A percentile compares a stretch with the other conserved stretches of the same genome.
phyloP scores from a whole-genome alignment of 2,113 vertebrate species.

The Aegotheles bennettii region DNA sequence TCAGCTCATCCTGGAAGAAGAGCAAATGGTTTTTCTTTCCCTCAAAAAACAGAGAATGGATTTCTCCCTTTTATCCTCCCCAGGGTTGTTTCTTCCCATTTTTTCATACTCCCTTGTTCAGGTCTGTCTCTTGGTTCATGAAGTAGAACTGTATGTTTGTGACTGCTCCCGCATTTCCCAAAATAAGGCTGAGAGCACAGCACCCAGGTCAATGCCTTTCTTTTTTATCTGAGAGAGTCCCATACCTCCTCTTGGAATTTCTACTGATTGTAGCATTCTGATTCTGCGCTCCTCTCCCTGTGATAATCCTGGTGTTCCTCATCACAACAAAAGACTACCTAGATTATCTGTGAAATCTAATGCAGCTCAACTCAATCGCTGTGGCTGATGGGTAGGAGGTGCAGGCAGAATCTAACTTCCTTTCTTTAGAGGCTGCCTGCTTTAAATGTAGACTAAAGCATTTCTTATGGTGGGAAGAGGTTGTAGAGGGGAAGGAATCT shows the following conservation, averaged over 20 bases:
- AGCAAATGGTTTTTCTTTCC: not conserved
- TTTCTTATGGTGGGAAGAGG: not conserved
- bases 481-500: not conserved
- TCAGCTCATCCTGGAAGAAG: slow-evolving; percentile 88
- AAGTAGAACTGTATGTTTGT: not conserved
- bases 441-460: not conserved
- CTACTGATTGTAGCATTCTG: not conserved
- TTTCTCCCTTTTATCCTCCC: not conserved
- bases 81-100: not conserved
- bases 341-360: not conserved
- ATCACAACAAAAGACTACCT: not conserved
- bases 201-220: not conserved
- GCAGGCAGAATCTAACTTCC: not conserved
- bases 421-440: not conserved
- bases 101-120: not conserved
- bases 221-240: not conserved
- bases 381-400: not conserved
- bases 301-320: not conserved
- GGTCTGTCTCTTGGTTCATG: not conserved
- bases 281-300: not conserved
- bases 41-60: not conserved
- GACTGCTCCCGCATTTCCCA: not conserved
- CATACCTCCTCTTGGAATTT: not conserved
- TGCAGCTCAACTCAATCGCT: not conserved
- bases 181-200: not conserved